phyloP scores from a whole-genome alignment of 2,113 vertebrate genomes.

The Brevimyrus niger region DNA sequence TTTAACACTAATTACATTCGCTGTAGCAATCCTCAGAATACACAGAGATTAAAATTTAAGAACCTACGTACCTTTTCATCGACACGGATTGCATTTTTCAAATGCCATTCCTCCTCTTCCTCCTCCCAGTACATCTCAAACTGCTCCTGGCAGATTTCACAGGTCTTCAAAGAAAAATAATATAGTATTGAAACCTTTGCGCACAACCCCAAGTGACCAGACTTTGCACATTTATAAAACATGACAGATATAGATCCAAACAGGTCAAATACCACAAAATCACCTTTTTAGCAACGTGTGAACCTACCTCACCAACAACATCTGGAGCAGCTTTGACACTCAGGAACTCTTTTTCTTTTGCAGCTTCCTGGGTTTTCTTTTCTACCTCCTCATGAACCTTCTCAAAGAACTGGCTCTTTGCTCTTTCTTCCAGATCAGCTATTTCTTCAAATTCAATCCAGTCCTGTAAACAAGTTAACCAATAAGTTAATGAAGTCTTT shows the following conservation, averaged over 20 bases:
- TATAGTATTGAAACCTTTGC: not conserved
- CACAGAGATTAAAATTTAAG: not conserved
- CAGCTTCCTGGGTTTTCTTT: slow-evolving; percentile 89
- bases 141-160: slow-evolving; percentile 95
- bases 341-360: slow-evolving; percentile 89
- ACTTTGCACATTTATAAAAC: not conserved
- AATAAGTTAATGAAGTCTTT: not conserved
- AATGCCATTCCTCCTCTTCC: slow-evolving; percentile 97
- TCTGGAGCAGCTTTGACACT: slow-evolving; percentile 88
- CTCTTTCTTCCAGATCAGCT: slow-evolving; percentile 91
- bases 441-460: slow-evolving; percentile 99
- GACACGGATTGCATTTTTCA: slow-evolving; percentile 88
- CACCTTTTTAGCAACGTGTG: not conserved
- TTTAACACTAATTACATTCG: not conserved
- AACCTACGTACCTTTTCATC: slow-evolving; percentile 77
- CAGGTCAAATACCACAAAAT: not conserved
- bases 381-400: slow-evolving; percentile 95
- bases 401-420: slow-evolving; percentile 96
- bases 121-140: slow-evolving; percentile 99
- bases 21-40: not conserved
- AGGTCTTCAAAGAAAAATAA: slow-evolving; percentile 57
- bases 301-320: slow-evolving; percentile 79
- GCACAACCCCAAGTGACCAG: not conserved
- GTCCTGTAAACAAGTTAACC: slow-evolving; percentile 61
- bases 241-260: not conserved